A percentile compares a stretch with the other conserved stretches of the same genome.
These are phyloP conservation scores for Spea multiplicata DNA, from an alignment of 2,113 vertebrate genomes.

Conservation along the genomic window DNA sequence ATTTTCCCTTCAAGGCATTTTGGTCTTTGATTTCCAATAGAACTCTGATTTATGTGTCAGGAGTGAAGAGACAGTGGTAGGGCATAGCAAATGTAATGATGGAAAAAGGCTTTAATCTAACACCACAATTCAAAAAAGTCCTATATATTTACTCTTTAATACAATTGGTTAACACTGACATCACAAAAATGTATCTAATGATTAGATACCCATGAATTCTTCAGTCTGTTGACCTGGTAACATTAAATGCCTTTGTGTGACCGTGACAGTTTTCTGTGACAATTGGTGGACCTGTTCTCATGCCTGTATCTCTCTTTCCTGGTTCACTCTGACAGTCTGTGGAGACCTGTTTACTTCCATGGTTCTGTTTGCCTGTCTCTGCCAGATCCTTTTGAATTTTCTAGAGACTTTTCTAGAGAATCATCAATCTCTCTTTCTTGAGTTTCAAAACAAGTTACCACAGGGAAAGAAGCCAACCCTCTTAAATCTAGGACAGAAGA, in stretches of 20 bases:
- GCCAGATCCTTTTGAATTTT: neutral
- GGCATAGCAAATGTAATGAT: no score
- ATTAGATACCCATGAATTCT: neutral
- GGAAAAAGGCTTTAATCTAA: no score
- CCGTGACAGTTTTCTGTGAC: constrained; percentile 11
- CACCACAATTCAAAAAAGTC: no score
- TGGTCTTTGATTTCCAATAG: constrained; percentile 39
- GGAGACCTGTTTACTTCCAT: neutral
- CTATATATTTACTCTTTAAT: no score
- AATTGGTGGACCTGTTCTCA: constrained; percentile 15
- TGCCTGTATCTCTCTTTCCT: constrained; percentile 13
- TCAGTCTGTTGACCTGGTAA: neutral
- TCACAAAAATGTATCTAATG: no score
- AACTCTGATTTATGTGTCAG: constrained; percentile 34
- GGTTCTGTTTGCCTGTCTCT: neutral
- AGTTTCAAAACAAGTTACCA: constrained; percentile 45
- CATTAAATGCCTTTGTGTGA: constrained; percentile 4
- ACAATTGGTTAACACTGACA: no score
- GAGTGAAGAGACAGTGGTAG: constrained; percentile 16
- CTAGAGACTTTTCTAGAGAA: neutral
- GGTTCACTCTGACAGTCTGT: no score
- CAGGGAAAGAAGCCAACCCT: constrained; percentile 40
- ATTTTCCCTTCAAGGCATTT: constrained; percentile 22
- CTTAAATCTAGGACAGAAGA: constrained; percentile 47
- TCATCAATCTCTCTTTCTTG: constrained; percentile 26